A percentile compares a stretch with the other conserved stretches of the same genome.
Conservation (phyloP, 2,888 invertebrate species). For the Apantesis nais region DNA sequence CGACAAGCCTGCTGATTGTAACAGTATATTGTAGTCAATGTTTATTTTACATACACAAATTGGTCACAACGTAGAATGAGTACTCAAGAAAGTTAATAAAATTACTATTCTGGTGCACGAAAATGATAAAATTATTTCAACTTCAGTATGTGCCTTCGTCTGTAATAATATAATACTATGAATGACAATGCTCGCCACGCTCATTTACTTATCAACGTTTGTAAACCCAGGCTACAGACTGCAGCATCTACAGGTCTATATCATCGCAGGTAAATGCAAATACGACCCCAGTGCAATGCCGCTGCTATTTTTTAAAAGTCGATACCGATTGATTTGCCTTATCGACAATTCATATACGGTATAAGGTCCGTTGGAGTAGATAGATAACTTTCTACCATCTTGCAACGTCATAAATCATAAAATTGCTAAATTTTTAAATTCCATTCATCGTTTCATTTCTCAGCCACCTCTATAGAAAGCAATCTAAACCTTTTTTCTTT, state of each 20-base stretch:
- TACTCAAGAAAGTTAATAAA: no score
- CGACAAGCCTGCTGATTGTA: no score
- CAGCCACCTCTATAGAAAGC: conserved; percentile 11
- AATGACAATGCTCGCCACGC: no score
- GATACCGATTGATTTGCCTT: conserved; percentile 35
- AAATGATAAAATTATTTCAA: neutral
- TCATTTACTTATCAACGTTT: neutral
- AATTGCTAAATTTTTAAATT: conserved; percentile 14
- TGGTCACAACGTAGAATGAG: no score
- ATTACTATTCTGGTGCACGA: no score
- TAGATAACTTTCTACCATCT: conserved; percentile 25
- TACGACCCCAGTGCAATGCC: conserved; percentile 22
- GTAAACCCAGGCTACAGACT: neutral
- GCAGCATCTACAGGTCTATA: no score
- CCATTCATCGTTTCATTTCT: conserved; percentile 19
- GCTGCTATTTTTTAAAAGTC: conserved; percentile 34
- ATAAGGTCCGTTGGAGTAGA: conserved; percentile 21
- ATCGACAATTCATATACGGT: conserved; percentile 21
- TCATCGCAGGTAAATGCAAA: conserved; percentile 27
- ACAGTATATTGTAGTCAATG: no score
- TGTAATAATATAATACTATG: no score
- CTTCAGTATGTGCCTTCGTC: neutral
- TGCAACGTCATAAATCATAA: conserved; percentile 12
- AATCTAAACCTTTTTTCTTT: conserved; percentile 1
- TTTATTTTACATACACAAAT: no score